Evolutionary conservation across 2,888 invertebrate genomes (phyloP).

Genomic region (Conops quadrifasciatus): DNA sequence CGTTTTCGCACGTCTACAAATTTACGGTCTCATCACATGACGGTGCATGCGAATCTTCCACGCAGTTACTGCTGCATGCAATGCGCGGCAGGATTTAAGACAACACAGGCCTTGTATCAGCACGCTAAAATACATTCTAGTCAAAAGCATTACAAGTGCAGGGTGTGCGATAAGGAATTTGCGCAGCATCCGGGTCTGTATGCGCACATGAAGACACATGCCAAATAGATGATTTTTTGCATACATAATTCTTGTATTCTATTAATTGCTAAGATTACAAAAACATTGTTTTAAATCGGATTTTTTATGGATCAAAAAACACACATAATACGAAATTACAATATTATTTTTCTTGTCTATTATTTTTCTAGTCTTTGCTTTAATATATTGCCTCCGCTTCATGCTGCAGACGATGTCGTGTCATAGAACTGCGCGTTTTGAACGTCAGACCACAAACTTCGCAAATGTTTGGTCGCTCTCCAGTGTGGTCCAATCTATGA

Average conservation of each 20-base stretch:
- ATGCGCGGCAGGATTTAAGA: conserved; percentile 40
- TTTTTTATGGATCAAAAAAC: no score
- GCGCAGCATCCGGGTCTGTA: conserved; percentile 45
- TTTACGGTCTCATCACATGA: conserved; percentile 31
- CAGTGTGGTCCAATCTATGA: conserved; percentile 42
- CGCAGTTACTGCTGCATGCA: conserved; percentile 35
- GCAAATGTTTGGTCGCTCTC: conserved; percentile 39
- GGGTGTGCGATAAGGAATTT: conserved; percentile 42
- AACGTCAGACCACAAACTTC: conserved; percentile 40
- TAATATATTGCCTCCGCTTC: background rate
- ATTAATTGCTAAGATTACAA: background rate
- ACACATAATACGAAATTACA: background rate
- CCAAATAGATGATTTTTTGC: background rate
- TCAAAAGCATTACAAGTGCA: conserved; percentile 42
- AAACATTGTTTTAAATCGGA: background rate
- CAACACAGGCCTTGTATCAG: conserved; percentile 37
- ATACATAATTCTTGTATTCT: background rate
- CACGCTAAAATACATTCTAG: conserved; percentile 43
- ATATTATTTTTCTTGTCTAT: background rate
- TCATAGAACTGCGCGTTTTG: conserved; percentile 36
- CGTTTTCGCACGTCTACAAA: conserved; percentile 40
- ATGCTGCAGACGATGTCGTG: conserved; percentile 36
- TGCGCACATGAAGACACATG: conserved; percentile 44
- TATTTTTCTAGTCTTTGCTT: conserved; percentile 1
- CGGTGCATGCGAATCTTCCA: conserved; percentile 40